Conservation (phyloP, 2,888 invertebrate genomes). For the Pachydiplax longipennis region DNA sequence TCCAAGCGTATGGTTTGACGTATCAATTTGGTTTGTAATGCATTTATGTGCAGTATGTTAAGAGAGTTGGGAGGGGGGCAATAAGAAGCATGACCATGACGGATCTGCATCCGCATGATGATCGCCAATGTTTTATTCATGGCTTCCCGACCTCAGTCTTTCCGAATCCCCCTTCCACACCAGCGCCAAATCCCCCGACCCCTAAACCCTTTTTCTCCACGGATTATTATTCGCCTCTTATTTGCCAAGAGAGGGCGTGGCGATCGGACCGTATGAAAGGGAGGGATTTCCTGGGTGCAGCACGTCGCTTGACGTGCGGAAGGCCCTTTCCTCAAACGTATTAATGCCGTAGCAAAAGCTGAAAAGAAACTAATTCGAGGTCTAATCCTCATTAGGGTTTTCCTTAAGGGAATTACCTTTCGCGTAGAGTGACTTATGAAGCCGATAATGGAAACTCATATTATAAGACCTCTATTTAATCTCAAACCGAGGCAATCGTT, state of each 20-base stretch:
- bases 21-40: conserved; percentile 44
- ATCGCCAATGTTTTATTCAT: conserved; percentile 24
- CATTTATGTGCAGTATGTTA: conserved; percentile 31
- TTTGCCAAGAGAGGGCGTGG: background rate
- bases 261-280: background rate
- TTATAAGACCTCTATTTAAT: too few species aligned
- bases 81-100: background rate
- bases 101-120: conserved; percentile 27
- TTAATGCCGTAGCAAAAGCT: too few species aligned
- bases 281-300: background rate
- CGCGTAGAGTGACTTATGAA: too few species aligned
- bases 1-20: conserved; percentile 32
- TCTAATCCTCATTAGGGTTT: too few species aligned
- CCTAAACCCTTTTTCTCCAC: background rate
- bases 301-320: background rate
- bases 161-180: background rate
- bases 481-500: too few species aligned
- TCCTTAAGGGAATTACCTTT: too few species aligned
- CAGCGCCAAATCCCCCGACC: background rate
- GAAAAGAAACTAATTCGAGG: too few species aligned
- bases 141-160: background rate
- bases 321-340: too few species aligned
- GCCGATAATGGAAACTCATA: too few species aligned
- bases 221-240: background rate
- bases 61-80: background rate